A percentile compares a stretch with the other conserved stretches of the same genome.
phyloP scores from a whole-genome alignment of 2,888 invertebrate genomes.

The Galeopsomyia nigrocyanea region DNA sequence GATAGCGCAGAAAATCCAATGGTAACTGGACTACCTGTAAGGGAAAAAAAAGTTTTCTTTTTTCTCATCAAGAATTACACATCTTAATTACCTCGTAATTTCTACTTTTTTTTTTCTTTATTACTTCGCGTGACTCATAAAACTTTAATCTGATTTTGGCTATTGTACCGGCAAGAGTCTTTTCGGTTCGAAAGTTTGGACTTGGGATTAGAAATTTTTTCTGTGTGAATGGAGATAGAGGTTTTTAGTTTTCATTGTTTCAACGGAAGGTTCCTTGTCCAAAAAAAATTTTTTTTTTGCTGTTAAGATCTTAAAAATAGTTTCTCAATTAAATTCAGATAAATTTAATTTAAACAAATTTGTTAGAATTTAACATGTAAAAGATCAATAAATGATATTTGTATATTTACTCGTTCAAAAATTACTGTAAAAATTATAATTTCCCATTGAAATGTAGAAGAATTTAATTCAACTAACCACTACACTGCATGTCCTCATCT shows the following conservation, averaged over 20 bases:
- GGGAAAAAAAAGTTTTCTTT: background rate
- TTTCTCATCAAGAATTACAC: background rate
- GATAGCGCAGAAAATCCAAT: slow-evolving; percentile 39
- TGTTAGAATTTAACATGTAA: slow-evolving; percentile 21
- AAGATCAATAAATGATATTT: background rate
- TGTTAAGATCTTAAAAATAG: too few species aligned
- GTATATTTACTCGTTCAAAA: background rate
- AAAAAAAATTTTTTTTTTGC: too few species aligned
- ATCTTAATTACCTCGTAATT: background rate
- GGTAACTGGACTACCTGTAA: slow-evolving; percentile 38
- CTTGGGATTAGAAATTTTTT: too few species aligned
- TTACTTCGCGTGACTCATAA: slow-evolving; percentile 20
- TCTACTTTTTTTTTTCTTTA: slow-evolving; percentile 2
- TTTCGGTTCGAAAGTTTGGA: too few species aligned
- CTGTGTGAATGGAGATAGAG: too few species aligned
- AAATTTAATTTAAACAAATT: too few species aligned
- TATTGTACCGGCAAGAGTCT: too few species aligned
- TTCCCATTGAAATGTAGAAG: slow-evolving; percentile 5
- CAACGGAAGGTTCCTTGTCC: too few species aligned
- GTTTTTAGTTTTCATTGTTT: too few species aligned
- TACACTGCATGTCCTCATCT: slow-evolving; percentile 76
- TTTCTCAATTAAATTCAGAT: too few species aligned
- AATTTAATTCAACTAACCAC: slow-evolving; percentile 67
- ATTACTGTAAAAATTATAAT: background rate
- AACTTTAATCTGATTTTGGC: background rate